phyloP scores from a whole-genome alignment of 92 coral and sea anemone genomes.

The Palythoa caribaeorum region DNA sequence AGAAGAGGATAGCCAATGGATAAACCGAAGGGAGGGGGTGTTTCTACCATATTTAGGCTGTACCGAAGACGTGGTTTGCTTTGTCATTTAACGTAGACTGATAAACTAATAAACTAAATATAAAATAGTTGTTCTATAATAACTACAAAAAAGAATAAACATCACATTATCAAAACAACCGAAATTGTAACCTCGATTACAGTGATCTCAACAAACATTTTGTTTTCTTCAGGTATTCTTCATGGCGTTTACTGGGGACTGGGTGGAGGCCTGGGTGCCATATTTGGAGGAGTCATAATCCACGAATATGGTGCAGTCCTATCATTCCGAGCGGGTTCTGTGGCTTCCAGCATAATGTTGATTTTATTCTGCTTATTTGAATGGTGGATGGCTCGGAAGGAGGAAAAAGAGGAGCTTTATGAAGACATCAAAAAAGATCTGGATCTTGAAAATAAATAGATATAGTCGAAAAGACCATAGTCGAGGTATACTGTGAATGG shows the following conservation, averaged over 20 bases:
- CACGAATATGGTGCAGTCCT: slow-evolving; percentile 82
- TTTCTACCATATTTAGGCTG: too few relatives aligned
- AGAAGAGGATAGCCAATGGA: too few relatives aligned
- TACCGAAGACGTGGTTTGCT: too few relatives aligned
- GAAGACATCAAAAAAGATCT: background rate
- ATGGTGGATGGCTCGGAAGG: slow-evolving; percentile 36
- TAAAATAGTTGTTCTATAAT: too few relatives aligned
- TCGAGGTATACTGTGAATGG: too few relatives aligned
- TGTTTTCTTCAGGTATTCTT: slow-evolving; percentile 74
- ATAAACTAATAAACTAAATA: too few relatives aligned
- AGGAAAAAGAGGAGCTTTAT: background rate
- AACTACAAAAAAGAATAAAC: too few relatives aligned
- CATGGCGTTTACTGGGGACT: slow-evolving; percentile 95
- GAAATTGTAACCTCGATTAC: too few relatives aligned
- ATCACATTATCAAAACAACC: too few relatives aligned
- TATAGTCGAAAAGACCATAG: too few relatives aligned
- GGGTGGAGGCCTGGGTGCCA: slow-evolving; percentile 94
- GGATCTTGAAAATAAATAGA: background rate
- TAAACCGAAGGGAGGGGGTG: too few relatives aligned
- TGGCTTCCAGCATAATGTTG: slow-evolving; percentile 59
- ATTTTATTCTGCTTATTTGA: slow-evolving; percentile 63
- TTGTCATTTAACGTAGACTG: too few relatives aligned
- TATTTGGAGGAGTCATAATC: slow-evolving; percentile 81
- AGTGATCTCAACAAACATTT: background rate
- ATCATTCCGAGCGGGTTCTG: slow-evolving; percentile 67